Conservation (phyloP, 2,797 vertebrate species). For the Agapornis canus region DNA sequence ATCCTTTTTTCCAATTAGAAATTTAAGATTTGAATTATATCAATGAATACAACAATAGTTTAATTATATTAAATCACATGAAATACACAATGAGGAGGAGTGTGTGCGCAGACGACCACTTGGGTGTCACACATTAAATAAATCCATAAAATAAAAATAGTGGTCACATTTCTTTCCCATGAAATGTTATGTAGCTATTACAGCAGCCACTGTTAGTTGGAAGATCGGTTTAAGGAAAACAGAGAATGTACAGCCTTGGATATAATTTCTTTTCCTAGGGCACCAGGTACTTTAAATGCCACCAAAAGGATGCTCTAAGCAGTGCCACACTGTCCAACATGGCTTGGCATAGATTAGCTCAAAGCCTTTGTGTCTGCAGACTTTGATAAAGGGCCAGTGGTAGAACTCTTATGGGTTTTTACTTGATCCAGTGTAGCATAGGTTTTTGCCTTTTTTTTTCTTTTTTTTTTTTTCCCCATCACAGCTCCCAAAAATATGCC, state of each 20-base stretch:
- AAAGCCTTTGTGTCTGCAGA: conserved; percentile 78
- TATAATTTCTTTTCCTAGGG: conserved; percentile 66
- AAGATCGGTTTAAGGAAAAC: conserved; percentile 41
- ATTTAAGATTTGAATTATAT: conserved; percentile 66
- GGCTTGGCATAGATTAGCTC: conserved; percentile 77
- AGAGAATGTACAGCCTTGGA: conserved; percentile 42
- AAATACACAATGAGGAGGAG: conserved; percentile 49
- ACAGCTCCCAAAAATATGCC: conserved; percentile 77
- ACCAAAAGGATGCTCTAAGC: conserved; percentile 81
- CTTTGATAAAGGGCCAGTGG: conserved; percentile 81
- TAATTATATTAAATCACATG: conserved; percentile 68
- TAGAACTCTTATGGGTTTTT: conserved; percentile 77
- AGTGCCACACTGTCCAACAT: conserved; percentile 72
- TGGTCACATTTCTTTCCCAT: neutral
- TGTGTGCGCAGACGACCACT: conserved; percentile 29
- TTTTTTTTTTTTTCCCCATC: neutral
- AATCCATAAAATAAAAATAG: conserved; percentile 45
- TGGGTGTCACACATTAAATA: conserved; percentile 12
- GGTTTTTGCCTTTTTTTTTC: conserved; percentile 11
- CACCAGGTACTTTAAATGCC: conserved; percentile 81
- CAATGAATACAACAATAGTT: conserved; percentile 20
- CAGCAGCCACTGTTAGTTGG: neutral
- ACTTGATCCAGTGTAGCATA: conserved; percentile 66
- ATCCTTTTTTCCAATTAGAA: conserved; percentile 66
- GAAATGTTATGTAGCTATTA: conserved; percentile 27